phyloP scores from a whole-genome alignment of 2,113 vertebrate species.

The Spheniscus mendiculus region DNA sequence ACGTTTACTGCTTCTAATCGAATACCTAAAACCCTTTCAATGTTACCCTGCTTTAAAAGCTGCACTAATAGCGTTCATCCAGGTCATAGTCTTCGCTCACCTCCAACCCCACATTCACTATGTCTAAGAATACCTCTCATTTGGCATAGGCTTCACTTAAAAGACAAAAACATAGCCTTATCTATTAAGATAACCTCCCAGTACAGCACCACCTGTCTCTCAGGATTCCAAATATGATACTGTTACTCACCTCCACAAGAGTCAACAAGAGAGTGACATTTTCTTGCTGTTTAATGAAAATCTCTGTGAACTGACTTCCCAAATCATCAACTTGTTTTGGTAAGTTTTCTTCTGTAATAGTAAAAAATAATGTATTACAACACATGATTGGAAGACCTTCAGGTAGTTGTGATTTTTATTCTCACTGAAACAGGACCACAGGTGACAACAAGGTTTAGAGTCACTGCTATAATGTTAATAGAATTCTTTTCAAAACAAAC shows the following conservation, averaged over 20 bases:
- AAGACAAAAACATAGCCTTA: background rate
- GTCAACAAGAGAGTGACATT: conserved; percentile 89
- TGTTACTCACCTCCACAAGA: conserved; percentile 86
- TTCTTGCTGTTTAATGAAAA: conserved; percentile 91
- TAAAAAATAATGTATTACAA: conserved; percentile 21
- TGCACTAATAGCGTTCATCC: rapidly evolving
- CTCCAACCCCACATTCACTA: background rate
- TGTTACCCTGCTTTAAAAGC: background rate
- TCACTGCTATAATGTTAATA: background rate
- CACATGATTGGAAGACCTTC: background rate
- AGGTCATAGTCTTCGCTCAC: background rate
- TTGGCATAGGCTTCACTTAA: background rate
- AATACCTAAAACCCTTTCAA: background rate
- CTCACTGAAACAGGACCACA: background rate
- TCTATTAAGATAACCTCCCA: background rate
- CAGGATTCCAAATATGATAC: background rate
- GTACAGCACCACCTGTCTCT: background rate
- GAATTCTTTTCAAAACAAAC: background rate
- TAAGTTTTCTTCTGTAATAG: conserved; percentile 86
- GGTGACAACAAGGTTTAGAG: background rate
- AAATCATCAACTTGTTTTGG: conserved; percentile 90
- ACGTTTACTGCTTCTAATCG: too few species aligned
- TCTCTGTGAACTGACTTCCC: conserved; percentile 91
- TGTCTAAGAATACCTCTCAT: background rate
- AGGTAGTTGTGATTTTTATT: background rate